These are phyloP conservation scores for Euwallacea similis DNA, from an alignment of 1,140 invertebrate genomes.

Conservation along the genomic window DNA sequence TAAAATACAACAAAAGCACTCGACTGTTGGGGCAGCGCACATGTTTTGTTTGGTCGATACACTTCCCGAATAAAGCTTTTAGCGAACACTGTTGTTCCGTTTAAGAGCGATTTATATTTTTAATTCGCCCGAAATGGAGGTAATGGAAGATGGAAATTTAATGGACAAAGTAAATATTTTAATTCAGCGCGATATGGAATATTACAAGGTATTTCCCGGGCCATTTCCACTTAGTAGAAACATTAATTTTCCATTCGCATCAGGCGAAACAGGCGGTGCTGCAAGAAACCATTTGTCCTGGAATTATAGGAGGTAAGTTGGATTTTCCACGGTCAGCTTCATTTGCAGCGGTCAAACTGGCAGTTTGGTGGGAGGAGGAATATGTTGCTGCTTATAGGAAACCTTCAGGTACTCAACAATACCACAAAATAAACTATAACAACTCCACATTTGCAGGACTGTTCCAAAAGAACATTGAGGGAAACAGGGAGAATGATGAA, in stretches of 20 bases:
- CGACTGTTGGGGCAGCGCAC: neutral
- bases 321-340: conserved; percentile 80
- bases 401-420: conserved; percentile 46
- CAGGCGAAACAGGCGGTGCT: conserved; percentile 74
- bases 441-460: conserved; percentile 41
- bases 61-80: conserved; percentile 21
- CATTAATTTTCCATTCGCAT: conserved; percentile 12
- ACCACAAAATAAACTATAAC: neutral
- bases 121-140: conserved; percentile 64
- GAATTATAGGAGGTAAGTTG: conserved; percentile 72
- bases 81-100: conserved; percentile 16
- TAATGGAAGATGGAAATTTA: conserved; percentile 83
- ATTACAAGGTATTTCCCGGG: conserved; percentile 67
- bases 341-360: conserved; percentile 77
- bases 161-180: conserved; percentile 79
- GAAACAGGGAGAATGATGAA: conserved; percentile 45
- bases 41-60: conserved; percentile 35
- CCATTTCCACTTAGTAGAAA: neutral
- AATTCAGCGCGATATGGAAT: conserved; percentile 75
- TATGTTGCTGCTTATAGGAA: conserved; percentile 61
- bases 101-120: conserved; percentile 15
- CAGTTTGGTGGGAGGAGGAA: conserved; percentile 75
- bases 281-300: conserved; percentile 71
- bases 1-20: neutral
- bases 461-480: conserved; percentile 48